Evolutionary conservation across 2,113 vertebrate genomes (phyloP), one percentile per base, ranked within the genome.

Genomic region (Pseudorectes ferrugineus): DNA sequence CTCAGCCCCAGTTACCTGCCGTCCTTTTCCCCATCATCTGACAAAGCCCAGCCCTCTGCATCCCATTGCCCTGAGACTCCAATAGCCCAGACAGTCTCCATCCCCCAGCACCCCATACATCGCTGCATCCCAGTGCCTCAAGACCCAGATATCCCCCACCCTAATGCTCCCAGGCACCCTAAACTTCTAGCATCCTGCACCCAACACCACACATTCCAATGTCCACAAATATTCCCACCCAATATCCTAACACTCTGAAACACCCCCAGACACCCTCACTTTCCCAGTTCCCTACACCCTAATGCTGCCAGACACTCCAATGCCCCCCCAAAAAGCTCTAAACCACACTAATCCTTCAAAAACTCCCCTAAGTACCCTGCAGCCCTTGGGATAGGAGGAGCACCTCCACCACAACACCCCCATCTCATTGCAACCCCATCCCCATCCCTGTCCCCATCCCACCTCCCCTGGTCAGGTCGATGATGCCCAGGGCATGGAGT

Each of bases 401-500:
- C 28, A 75, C 10, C 8, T 77, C 51, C 46, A 89, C 12, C 49
- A 54, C 42, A 65, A 45, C 43, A 52, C 10, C 8, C 70, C n/a
- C 55, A 58, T 23, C 49, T 58, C 59, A 7, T 5, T 46, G 12
- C 33, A 86, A 35, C 25, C n/a, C 55, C 67, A 23, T 5, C 40
- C 79, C 36, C 28, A 5, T 55, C 48, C 67, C 51, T 14, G 14
- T 88, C 82, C 74, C 67, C 59, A 5, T 91, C 79, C 78, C 76
- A 89, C 80, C 87, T 89, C 79, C 67, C 75, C 67, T 55, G 62
- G 71, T 4, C 45, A 95, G 79, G 80, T 86, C 29, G 49, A 94
- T 95, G 89, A 95, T 88, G 75, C 92, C 89, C 79, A 92, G 49
- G 35, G 58, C 75, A 51, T 88, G 92, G 20, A 96, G 87, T 26